Conservation (phyloP, 1,140 invertebrate species). For the Adelges cooleyi region DNA sequence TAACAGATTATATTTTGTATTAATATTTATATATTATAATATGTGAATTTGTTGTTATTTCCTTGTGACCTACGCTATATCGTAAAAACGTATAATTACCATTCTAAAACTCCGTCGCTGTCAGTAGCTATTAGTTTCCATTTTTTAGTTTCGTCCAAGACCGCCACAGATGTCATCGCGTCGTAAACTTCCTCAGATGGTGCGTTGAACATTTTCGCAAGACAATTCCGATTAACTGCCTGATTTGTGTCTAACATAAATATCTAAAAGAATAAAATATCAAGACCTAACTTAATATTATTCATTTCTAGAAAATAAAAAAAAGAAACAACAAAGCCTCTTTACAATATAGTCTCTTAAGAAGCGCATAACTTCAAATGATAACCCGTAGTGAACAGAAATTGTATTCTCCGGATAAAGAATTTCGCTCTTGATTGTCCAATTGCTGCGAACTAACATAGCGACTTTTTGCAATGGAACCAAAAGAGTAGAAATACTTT, state of each 20-base stretch:
- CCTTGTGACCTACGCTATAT: not conserved
- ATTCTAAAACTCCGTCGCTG: conserved; percentile 1
- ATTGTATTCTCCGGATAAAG: conserved; percentile 5
- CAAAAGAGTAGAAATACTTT: not conserved
- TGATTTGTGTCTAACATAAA: not conserved
- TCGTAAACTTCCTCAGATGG: conserved; percentile 18
- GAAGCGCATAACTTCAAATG: not conserved
- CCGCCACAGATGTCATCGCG: not conserved
- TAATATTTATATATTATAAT: not conserved
- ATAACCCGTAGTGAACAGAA: not conserved
- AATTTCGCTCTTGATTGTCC: conserved; percentile 1
- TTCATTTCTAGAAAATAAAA: too few relatives aligned
- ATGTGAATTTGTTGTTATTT: not conserved
- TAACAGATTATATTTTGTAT: too few relatives aligned
- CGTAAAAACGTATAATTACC: not conserved
- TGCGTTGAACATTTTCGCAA: conserved; percentile 7
- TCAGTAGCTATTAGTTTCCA: not conserved
- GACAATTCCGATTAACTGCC: not conserved
- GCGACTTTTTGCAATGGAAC: not conserved
- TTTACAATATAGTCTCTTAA: conserved; percentile 11
- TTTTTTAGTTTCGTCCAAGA: not conserved
- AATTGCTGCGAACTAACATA: not conserved
- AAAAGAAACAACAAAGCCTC: not conserved
- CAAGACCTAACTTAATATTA: too few relatives aligned
- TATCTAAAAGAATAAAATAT: not conserved